Percentiles rank a stretch among this genome's conserved stretches.
These are phyloP conservation scores for Misgurnus anguillicaudatus DNA, from an alignment of 2,113 vertebrate genomes.

Conservation along the genomic window DNA sequence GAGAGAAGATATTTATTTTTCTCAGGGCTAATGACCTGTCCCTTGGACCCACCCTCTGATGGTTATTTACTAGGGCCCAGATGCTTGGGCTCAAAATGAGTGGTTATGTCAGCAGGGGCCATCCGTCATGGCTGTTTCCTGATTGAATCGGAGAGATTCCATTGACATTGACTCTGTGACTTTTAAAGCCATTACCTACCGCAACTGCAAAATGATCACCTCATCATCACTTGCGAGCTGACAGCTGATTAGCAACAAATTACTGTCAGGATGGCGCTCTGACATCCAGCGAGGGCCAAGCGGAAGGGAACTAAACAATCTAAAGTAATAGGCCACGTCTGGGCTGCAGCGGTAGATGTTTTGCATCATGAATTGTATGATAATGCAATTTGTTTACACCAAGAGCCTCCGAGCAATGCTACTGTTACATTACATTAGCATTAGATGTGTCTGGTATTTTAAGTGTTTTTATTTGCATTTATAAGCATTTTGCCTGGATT, in stretches of 20 bases:
- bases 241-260: slow-evolving; percentile 99
- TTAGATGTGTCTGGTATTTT: not conserved
- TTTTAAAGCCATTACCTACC: slow-evolving; percentile 99
- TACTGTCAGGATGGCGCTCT: slow-evolving; percentile 82
- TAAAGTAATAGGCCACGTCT: slow-evolving; percentile 58
- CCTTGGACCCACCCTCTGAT: slow-evolving; percentile 98
- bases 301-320: slow-evolving; percentile 23
- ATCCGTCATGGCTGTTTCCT: slow-evolving; percentile 88
- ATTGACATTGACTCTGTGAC: slow-evolving; percentile 99
- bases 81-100: slow-evolving; percentile 99
- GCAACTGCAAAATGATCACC: slow-evolving; percentile 87
- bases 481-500: not conserved
- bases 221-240: slow-evolving; percentile 86
- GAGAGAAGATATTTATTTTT: slow-evolving; percentile 99
- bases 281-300: slow-evolving; percentile 67
- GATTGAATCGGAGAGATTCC: slow-evolving; percentile 97
- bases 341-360: slow-evolving; percentile 37
- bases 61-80: slow-evolving; percentile 99
- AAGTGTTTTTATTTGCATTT: not conserved
- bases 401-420: not conserved
- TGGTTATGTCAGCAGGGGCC: slow-evolving; percentile 98
- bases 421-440: not conserved
- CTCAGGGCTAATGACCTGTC: slow-evolving; percentile 99
- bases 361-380: slow-evolving; percentile 44
- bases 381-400: slow-evolving; percentile 63